Evolutionary conservation across 53 echinoderm and acorn worm species (phyloP).

Genomic region (Temnopleurus reevesii): DNA sequence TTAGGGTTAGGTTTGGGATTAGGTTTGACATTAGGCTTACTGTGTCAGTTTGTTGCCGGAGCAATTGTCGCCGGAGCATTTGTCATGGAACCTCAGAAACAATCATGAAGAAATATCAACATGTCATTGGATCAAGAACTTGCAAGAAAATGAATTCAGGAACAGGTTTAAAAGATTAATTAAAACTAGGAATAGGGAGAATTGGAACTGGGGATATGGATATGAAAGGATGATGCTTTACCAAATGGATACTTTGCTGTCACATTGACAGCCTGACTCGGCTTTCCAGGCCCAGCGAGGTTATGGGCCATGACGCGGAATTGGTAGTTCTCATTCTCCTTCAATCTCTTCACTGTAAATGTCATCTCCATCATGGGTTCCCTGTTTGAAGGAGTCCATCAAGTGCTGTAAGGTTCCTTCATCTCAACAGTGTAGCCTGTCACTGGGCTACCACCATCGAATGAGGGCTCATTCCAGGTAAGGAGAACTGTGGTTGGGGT

Average conservation of each 20-base stretch:
- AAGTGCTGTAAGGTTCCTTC: slow-evolving; percentile 77
- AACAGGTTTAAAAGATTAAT: not conserved
- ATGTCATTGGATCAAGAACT: not conserved
- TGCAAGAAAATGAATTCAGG: not conserved
- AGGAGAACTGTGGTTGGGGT: slow-evolving; percentile 70
- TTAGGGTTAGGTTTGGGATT: no score
- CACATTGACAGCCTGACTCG: slow-evolving; percentile 75
- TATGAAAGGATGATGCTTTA: slow-evolving; percentile 59
- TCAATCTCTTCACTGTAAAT: slow-evolving; percentile 66
- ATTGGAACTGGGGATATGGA: not conserved
- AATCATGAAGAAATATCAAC: not conserved
- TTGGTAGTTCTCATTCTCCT: slow-evolving; percentile 87
- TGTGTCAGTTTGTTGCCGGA: no score
- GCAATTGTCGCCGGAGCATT: no score
- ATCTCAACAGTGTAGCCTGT: slow-evolving; percentile 90
- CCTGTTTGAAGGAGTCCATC: slow-evolving; percentile 77
- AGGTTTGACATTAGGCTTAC: no score
- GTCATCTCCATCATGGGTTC: slow-evolving; percentile 63
- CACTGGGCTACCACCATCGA: slow-evolving; percentile 88
- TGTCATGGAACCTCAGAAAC: no score
- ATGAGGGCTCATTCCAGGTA: slow-evolving; percentile 74
- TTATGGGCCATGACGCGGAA: slow-evolving; percentile 89
- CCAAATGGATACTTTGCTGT: slow-evolving; percentile 91
- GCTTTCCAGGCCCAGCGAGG: slow-evolving; percentile 87
- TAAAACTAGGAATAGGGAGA: no score